phyloP scores from a whole-genome alignment of 2,888 invertebrate species.

The Tinea pellionella region DNA sequence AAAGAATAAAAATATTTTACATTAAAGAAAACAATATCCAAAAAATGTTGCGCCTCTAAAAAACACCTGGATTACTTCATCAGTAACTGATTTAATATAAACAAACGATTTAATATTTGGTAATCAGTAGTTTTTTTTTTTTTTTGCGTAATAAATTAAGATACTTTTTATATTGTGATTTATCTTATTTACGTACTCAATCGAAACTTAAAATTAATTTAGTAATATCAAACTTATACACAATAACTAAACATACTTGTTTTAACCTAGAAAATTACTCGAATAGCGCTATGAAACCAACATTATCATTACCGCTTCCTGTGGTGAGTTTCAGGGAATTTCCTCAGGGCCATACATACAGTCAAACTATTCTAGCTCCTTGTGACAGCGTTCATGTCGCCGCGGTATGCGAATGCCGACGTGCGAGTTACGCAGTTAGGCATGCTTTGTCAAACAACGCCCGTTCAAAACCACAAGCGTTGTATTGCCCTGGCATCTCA shows the following conservation, averaged over 20 bases:
- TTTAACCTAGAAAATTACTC: not conserved
- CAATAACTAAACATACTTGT: not conserved
- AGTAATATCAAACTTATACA: not conserved
- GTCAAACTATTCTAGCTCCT: slow-evolving; percentile 20
- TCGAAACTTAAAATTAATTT: too few relatives aligned
- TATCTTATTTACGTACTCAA: too few relatives aligned
- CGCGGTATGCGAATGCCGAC: slow-evolving; percentile 11
- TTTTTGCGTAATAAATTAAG: too few relatives aligned
- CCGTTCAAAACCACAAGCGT: not conserved
- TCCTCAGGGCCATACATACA: slow-evolving; percentile 29
- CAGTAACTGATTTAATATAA: too few relatives aligned
- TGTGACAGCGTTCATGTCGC: not conserved
- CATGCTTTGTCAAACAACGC: slow-evolving; percentile 8
- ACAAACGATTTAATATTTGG: too few relatives aligned
- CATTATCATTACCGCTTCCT: slow-evolving; percentile 16
- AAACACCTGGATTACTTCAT: too few relatives aligned
- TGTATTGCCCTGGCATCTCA: not conserved
- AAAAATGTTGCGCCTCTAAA: too few relatives aligned
- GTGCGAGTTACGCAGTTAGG: slow-evolving; percentile 6
- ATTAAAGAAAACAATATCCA: too few relatives aligned
- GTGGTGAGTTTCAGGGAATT: slow-evolving; percentile 36
- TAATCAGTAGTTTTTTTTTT: too few relatives aligned
- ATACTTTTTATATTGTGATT: too few relatives aligned
- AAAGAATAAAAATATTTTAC: too few relatives aligned
- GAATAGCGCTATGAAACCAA: slow-evolving; percentile 5